Evolutionary conservation across 2,113 vertebrate species (phyloP), one percentile per base, ranked within the genome.

Genomic region (Saccopteryx leptura): DNA sequence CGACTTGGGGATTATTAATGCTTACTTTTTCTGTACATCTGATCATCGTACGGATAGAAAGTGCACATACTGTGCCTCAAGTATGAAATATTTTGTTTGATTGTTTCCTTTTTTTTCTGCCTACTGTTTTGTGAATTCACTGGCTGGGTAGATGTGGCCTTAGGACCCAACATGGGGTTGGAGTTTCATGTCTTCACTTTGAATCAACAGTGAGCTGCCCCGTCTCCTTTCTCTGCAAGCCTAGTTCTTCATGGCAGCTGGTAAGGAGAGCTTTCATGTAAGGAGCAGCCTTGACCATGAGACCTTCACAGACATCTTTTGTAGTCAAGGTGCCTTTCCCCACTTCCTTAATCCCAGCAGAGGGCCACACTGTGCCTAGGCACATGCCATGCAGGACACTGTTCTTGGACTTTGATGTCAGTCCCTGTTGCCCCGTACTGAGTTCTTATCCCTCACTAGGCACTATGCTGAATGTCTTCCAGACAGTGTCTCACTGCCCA

Each of bases 361-460:
- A 90, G 12, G 54, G 28, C 48, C 23, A 3, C 21, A 5, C 39
- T 68, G 60, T 39, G 19, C 52, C 71, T 74, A 14, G 48, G 54
- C 46, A 39, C 10, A 39, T 39, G 15, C 50, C 28, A 0, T 24
- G 19, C 26, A 24, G 8, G 15, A 8, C 17, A 19, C 61, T n/a
- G 12, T 50, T 46, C 48, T 72, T 7, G 4, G 39, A 50, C 74
- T 58, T 39, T 26, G 13, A 10, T 4, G 6, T 31, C 60, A 48
- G 8, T 23, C 63, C 19, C 2, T 19, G 0, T 52, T 15, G 5
- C 19, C 7, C 18, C 18, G 10, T 4, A 10, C 7, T 54, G 54
- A 50, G 26, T 19, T 14, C 8, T 56, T 7, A 12, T 39, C 10
- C 26, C n/a, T 56, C 24, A 11, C 26, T 18, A 15, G 56, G 74